Conservation (phyloP, 2,797 vertebrate species). For the Sebastes matsubarae region DNA sequence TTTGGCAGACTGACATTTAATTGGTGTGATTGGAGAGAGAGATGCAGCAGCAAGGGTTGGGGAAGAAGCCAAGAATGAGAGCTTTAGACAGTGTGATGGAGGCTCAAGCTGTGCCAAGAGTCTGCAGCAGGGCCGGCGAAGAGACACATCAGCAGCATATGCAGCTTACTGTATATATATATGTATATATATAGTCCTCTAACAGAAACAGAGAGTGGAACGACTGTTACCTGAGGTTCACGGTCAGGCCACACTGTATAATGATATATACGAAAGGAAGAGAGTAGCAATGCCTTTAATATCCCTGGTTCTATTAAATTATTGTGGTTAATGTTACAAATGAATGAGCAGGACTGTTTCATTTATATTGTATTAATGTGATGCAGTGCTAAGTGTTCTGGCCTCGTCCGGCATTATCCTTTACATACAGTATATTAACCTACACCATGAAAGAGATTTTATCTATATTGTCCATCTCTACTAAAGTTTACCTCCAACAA, state of each 20-base stretch:
- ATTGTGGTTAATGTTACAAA: not conserved
- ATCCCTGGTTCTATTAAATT: not conserved
- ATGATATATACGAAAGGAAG: not conserved
- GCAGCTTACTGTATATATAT: not conserved
- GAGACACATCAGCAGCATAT: not conserved
- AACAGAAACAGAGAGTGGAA: not conserved
- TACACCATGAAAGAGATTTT: not conserved
- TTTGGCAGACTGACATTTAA: slow-evolving; percentile 28
- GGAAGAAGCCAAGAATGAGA: slow-evolving; percentile 19
- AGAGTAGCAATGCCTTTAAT: not conserved
- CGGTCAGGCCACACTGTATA: not conserved
- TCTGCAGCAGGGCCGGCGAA: slow-evolving; percentile 1
- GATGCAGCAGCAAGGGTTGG: slow-evolving; percentile 19
- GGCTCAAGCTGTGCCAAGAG: slow-evolving; percentile 21
- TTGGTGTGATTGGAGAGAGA: slow-evolving; percentile 30
- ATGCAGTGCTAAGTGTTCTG: not conserved
- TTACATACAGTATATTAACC: too few species aligned
- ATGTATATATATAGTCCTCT: not conserved
- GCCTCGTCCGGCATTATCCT: too few species aligned
- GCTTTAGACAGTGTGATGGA: slow-evolving; percentile 28
- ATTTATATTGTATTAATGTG: not conserved
- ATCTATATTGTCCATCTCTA: not conserved
- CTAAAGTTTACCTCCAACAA: not conserved
- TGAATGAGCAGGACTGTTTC: not conserved
- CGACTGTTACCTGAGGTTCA: not conserved